Evolutionary conservation across 1,140 invertebrate species (phyloP).

Genomic region (Liolophura sinensis): DNA sequence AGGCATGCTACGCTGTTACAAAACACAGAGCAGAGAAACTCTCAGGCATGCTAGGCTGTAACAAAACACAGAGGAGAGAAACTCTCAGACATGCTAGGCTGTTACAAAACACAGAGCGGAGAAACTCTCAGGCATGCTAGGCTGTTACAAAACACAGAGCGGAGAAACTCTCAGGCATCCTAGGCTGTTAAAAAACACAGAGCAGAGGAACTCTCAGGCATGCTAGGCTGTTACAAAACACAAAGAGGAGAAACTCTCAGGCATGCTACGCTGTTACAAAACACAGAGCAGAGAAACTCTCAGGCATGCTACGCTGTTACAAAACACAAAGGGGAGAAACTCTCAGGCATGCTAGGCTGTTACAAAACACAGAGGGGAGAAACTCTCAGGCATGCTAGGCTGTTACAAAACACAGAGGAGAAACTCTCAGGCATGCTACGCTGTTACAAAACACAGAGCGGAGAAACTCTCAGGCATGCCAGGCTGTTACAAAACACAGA

Average conservation of each 20-base stretch:
- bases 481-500: slow-evolving; percentile 68
- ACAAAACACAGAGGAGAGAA: slow-evolving; percentile 18
- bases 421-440: too few species aligned
- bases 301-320: too few species aligned
- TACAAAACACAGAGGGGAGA: slow-evolving; percentile 26
- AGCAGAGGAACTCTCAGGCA: too few species aligned
- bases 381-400: too few species aligned
- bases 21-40: neutral
- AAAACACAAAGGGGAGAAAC: neutral
- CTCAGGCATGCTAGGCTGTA: too few species aligned
- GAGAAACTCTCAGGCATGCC: too few species aligned
- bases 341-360: too few species aligned
- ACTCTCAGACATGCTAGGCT: too few species aligned
- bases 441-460: slow-evolving; percentile 59
- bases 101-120: slow-evolving; percentile 35
- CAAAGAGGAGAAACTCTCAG: neutral
- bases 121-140: too few species aligned
- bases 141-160: slow-evolving; percentile 64
- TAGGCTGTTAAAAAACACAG: slow-evolving; percentile 68
- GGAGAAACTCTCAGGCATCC: too few species aligned
- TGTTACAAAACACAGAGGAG: slow-evolving; percentile 49
- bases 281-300: neutral
- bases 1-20: too few species aligned
- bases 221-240: slow-evolving; percentile 69
- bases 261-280: slow-evolving; percentile 70